Percentiles rank a stretch among this genome's conserved stretches.
phyloP scores from a whole-genome alignment of 2,888 invertebrate genomes.

The Diogma glabrata region DNA sequence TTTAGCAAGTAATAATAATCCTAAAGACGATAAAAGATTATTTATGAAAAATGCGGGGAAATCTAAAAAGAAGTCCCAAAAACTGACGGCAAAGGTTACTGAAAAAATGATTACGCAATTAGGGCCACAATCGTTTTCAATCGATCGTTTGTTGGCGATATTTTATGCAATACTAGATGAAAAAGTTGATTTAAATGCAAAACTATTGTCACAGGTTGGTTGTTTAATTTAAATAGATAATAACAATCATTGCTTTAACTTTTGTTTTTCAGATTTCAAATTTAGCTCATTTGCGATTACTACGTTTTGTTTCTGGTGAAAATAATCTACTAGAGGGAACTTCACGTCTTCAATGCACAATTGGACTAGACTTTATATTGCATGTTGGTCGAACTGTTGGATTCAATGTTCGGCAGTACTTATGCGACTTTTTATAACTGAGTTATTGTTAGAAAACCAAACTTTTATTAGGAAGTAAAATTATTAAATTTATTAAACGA shows the following conservation, averaged over 20 bases:
- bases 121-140: constrained; percentile 72
- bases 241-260: too few species aligned
- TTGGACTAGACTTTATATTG: constrained; percentile 67
- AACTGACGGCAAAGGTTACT: constrained; percentile 44
- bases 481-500: constrained; percentile 18
- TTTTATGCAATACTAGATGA: constrained; percentile 82
- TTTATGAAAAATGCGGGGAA: constrained; percentile 73
- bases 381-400: constrained; percentile 65
- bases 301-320: constrained; percentile 58
- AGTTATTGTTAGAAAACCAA: too few species aligned
- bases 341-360: constrained; percentile 78
- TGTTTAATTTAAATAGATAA: too few species aligned
- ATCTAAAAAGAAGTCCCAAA: constrained; percentile 51
- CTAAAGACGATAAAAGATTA: constrained; percentile 73
- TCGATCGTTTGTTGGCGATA: constrained; percentile 74
- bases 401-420: constrained; percentile 64
- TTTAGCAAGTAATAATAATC: constrained; percentile 84
- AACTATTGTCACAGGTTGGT: constrained; percentile 78
- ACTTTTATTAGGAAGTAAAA: constrained; percentile 9
- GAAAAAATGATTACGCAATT: constrained; percentile 54
- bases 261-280: too few species aligned
- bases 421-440: constrained; percentile 57
- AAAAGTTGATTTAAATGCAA: constrained; percentile 73
- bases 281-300: constrained; percentile 68
- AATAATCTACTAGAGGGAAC: constrained; percentile 55